Conservation (phyloP, 2,888 invertebrate species). For the Elgonia sp. region DNA sequence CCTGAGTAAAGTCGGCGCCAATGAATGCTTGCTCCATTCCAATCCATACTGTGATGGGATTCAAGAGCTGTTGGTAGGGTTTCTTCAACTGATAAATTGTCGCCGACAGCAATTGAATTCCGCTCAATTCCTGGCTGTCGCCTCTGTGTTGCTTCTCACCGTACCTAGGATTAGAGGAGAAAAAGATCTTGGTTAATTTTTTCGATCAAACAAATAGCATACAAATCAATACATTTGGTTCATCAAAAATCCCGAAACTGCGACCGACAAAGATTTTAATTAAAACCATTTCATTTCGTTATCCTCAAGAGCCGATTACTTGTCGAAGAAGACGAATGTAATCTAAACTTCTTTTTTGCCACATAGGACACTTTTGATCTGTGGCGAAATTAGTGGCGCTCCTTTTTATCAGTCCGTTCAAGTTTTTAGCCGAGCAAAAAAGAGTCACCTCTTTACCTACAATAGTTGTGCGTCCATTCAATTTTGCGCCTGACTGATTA, state of each 20-base stretch:
- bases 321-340: constrained; percentile 18
- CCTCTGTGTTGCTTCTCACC: constrained; percentile 94
- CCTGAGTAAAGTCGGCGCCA: constrained; percentile 96
- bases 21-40: constrained; percentile 99
- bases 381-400: constrained; percentile 48
- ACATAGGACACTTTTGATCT: constrained; percentile 19
- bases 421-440: constrained; percentile 54
- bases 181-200: constrained; percentile 37
- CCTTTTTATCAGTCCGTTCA: constrained; percentile 36
- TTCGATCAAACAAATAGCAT: not conserved
- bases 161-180: constrained; percentile 88
- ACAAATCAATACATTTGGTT: not conserved
- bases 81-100: constrained; percentile 96
- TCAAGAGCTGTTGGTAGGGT: constrained; percentile 96
- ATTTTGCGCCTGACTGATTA: constrained; percentile 66
- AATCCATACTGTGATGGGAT: constrained; percentile 98
- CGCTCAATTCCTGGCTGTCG: constrained; percentile 92
- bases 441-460: constrained; percentile 42
- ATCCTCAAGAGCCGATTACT: not conserved
- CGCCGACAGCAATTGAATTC: constrained; percentile 94
- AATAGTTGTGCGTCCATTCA: constrained; percentile 59
- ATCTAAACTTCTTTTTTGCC: not conserved
- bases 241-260: too few species aligned
- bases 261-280: too few species aligned
- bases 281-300: not conserved